Conservation (phyloP, 2,113 vertebrate genomes). For the Crotalus tigris region DNA sequence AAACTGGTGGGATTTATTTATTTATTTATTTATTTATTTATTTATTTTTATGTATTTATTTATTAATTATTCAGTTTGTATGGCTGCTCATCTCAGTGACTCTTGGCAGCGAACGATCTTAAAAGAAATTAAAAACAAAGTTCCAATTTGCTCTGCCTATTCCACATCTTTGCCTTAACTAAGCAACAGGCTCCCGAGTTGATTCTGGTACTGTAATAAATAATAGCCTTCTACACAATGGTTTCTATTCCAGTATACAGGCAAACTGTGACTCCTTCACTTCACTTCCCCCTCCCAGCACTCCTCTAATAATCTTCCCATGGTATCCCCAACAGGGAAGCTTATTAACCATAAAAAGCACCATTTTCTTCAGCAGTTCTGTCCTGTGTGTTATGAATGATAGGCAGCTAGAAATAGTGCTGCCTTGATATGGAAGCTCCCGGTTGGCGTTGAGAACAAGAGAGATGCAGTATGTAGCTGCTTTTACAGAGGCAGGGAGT, state of each 20-base stretch:
- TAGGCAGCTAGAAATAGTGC: slow-evolving; percentile 60
- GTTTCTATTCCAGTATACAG: background rate
- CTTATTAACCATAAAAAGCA: slow-evolving; percentile 3
- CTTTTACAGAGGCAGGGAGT: background rate
- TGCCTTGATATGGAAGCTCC: slow-evolving; percentile 5
- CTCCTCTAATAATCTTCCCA: background rate
- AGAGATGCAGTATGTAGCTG: background rate
- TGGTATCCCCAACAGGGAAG: background rate
- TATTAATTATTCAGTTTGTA: background rate
- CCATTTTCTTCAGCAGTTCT: slow-evolving; percentile 49
- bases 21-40: too few species aligned
- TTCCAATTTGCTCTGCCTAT: background rate
- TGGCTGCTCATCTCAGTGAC: background rate
- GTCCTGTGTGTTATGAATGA: slow-evolving; percentile 59
- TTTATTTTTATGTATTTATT: background rate
- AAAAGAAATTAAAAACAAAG: background rate
- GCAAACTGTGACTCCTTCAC: background rate
- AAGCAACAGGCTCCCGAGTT: background rate
- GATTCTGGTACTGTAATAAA: background rate
- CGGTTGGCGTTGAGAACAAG: background rate
- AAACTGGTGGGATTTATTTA: background rate
- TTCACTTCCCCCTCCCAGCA: background rate
- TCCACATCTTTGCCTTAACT: background rate
- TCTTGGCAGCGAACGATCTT: background rate
- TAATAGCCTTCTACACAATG: background rate